phyloP scores from a whole-genome alignment of 2,797 vertebrate genomes.

The Tiaroga cobitis region DNA sequence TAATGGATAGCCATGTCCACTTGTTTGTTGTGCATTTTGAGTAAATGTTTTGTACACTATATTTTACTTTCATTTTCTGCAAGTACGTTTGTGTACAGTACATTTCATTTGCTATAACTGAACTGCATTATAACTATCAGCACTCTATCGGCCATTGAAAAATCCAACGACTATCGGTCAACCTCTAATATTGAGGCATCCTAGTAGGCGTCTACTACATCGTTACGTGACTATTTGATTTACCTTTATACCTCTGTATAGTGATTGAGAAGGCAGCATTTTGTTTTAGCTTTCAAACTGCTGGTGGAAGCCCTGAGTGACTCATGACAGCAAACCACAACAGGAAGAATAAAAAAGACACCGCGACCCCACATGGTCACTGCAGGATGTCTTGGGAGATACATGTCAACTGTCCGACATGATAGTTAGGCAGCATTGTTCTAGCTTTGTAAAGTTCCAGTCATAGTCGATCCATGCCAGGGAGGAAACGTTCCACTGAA shows the following conservation, averaged over 20 bases:
- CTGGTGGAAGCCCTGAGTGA: not conserved
- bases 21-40: too few relatives aligned
- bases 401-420: conserved; percentile 18
- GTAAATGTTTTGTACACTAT: too few relatives aligned
- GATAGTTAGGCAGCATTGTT: conserved; percentile 52
- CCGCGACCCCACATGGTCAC: conserved; percentile 13
- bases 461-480: conserved; percentile 58
- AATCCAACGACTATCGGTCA: not conserved
- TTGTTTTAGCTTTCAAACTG: not conserved
- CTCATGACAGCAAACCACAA: not conserved
- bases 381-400: not conserved
- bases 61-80: too few relatives aligned
- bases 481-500: conserved; percentile 76
- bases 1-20: too few relatives aligned
- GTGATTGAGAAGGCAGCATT: not conserved
- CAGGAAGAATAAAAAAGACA: not conserved
- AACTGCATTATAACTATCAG: too few relatives aligned
- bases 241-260: not conserved
- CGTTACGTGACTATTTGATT: not conserved
- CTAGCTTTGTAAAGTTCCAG: conserved; percentile 61
- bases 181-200: not conserved
- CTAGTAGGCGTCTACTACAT: not conserved
- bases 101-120: too few relatives aligned
- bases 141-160: not conserved
- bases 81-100: too few relatives aligned